Evolutionary conservation across 2,113 vertebrate genomes (phyloP), one percentile per base, ranked within the genome.

Genomic region (Hystrix cristata): DNA sequence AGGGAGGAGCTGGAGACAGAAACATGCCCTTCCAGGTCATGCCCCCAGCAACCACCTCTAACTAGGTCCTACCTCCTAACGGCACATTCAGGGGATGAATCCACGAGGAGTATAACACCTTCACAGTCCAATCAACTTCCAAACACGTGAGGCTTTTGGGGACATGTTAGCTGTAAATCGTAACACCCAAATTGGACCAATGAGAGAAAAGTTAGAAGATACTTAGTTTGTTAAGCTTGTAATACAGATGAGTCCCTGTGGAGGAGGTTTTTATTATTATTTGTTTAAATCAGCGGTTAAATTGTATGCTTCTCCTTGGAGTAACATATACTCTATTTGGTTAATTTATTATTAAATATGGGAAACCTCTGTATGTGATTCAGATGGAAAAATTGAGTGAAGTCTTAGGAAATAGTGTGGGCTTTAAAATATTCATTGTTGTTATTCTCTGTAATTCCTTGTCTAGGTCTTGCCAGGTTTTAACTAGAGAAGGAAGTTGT

Each of bases 301-400:
- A 57, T 12, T 92, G n/a, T 87, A 38, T 91, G 21, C 31, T 74
- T 90, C 46, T 31, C 14, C 0, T 0, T 18, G 1, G 57, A 96
- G 38, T 29, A 89, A 0, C 0, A 60, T 1, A 16, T 0, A 2
- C 0, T 95, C 34, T 81, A 59, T 92, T 83, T 96, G 46, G 18
- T 74, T 91, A 96, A 27, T 95, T 96, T 97, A 31, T 25, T 88
- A 31, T 96, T 69, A 97, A 89, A 59, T 94, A 81, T 79, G 95
- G 69, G 51, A 27, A 67, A 8, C 3, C 60, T 15, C 64, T 96
- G 9, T 21, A 74, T 43, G 14, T 89, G 27, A 53, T 18, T 96
- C 15, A 34, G 65, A 80, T 98, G 82, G 78, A 85, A 55, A 83
- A 57, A 94, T 21, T 84, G 38, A 87, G 51, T 53, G 59, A 97